Evolutionary conservation across 2,888 invertebrate genomes (phyloP), one percentile per base, ranked within the genome.

Genomic region (Melikaiella ostensackeni): DNA sequence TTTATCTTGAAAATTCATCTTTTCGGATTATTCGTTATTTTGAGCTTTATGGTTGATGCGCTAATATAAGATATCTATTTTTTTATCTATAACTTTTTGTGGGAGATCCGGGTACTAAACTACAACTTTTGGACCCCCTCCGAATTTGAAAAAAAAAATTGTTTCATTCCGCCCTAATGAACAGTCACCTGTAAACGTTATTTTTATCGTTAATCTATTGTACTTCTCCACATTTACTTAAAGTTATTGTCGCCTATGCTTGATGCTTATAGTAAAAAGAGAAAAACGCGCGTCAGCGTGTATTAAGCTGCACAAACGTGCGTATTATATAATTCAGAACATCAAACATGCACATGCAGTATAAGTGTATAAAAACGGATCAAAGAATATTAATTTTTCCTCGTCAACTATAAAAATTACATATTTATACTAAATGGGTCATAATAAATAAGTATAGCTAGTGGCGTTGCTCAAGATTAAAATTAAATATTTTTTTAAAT

Each of bases 221-320:
- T 66, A 30, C 46, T 66, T 27, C 27, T 42, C 27, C 5, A 46
- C 46, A 46, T 30, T 66, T 38, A 46, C 66, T 42, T 46, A 46
- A 66, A 46, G 9, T 46, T 38, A 46, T 66, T 66, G 66, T 46
- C 66, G 46, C 27, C 27, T 66, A 66, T 66, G 66, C 66, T 66
- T 46, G 66, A 66, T 46, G 66, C 66, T 66, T 66, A 27, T 42
- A 27, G 81, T 76, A 81, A 81, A 77, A 76, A 78, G 79, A 78
- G 80, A 78, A 74, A 77, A 77, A 79, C 81, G 74, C 79, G 75
- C 80, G 79, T 66, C 77, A 66, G 83, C 75, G 80, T 82, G 80
- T 82, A 75, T 70, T 75, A 84, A 83, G 81, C 82, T 82, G 83
- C 77, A 79, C 81, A 82, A 81, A 83, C 80, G 82, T 83, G 84